Evolutionary conservation across 2,797 vertebrate genomes (phyloP).

Genomic region (Eupleurogrammus muticus): DNA sequence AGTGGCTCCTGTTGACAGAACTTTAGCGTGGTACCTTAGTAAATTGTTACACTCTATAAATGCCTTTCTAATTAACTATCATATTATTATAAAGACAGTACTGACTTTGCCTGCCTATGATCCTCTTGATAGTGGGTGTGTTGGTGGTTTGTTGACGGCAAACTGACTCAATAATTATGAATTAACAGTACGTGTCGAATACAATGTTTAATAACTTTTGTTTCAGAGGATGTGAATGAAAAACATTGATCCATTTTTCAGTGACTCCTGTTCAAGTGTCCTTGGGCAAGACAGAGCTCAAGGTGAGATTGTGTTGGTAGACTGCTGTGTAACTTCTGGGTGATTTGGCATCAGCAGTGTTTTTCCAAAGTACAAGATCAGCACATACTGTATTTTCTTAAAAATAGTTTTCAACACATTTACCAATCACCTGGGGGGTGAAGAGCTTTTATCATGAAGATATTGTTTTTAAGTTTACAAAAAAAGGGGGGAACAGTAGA

Average conservation of each 20-base stretch:
- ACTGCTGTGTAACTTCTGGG: constrained; percentile 10
- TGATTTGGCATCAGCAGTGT: background rate
- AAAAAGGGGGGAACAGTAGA: background rate
- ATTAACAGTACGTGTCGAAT: background rate
- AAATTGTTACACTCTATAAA: too few relatives aligned
- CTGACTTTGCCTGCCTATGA: too few relatives aligned
- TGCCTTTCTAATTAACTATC: too few relatives aligned
- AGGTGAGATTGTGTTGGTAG: background rate
- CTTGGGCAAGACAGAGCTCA: background rate
- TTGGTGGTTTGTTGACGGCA: too few relatives aligned
- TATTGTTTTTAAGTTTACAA: background rate
- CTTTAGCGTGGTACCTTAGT: too few relatives aligned
- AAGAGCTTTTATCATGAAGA: background rate
- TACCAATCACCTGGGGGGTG: background rate
- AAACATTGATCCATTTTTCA: background rate
- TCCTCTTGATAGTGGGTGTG: too few relatives aligned
- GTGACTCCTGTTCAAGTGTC: background rate
- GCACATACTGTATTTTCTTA: background rate
- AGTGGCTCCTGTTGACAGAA: too few relatives aligned
- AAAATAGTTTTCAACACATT: background rate
- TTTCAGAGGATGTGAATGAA: background rate
- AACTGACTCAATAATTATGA: background rate
- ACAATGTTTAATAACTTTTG: background rate
- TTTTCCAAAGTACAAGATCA: constrained; percentile 12
- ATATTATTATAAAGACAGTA: too few relatives aligned